Evolutionary conservation across 2,113 vertebrate genomes (phyloP), one percentile per base, ranked within the genome.

Genomic region (Apaloderma vittatum): DNA sequence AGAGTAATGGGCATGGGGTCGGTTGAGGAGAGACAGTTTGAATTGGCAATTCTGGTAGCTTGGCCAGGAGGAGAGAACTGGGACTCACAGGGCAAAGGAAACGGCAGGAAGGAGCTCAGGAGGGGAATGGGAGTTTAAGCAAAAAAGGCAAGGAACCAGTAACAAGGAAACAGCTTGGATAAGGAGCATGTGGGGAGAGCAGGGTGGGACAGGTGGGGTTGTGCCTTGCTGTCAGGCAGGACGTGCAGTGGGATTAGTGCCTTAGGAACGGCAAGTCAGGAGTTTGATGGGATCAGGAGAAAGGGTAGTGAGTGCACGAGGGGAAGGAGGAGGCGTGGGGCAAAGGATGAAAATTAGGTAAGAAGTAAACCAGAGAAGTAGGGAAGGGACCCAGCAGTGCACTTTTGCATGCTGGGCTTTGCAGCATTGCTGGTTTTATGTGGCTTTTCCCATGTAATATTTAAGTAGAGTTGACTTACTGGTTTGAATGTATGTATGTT

Each of bases 281-380:
- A 67, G 57, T 84, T 37, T 48, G 81, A 71, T 91, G 86, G 83
- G 61, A 89, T 95, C 86, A 40, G 73, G 80, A 75, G 93, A 84
- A 86, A 96, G 92, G 75, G n/a, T 5, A 8, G 23, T 49, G 49
- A 19, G 32, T 80, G 59, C 29, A 32, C 49, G 18, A 68, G 51
- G 49, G 55, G 76, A 89, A 63, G 76, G 40, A 94, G 34, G 59
- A 45, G 89, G 24, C 21, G 5, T 29, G 77, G 52, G 29, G 55
- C 63, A 77, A 80, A 88, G 22, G 32, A 59, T 74, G 68, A 78
- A 43, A 30, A 36, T 70, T 21, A 40, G 62, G 45, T 70, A 67
- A n/a, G 19, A 67, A 78, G 15, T 40, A 63, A 66, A 55, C 3
- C 40, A 80, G 59, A 61, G 46, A 12, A 79, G 11, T 6, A 26